Conservation (phyloP, 1,140 invertebrate genomes). For the Pectinophora gossypiella region DNA sequence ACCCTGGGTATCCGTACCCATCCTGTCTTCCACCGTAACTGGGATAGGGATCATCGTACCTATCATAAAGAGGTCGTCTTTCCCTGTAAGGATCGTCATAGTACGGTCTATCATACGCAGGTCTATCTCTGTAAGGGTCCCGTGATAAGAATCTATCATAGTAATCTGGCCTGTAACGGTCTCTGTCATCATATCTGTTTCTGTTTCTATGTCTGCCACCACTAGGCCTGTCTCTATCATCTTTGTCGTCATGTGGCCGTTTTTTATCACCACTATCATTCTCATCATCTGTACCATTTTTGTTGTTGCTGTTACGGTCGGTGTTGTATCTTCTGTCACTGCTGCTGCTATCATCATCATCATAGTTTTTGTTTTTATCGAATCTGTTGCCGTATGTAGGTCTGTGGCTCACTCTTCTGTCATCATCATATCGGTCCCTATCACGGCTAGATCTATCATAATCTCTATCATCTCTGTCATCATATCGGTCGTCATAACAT, state of each 20-base stretch:
- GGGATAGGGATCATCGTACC: slow-evolving; percentile 19
- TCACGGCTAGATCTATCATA: slow-evolving; percentile 13
- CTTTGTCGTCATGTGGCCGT: slow-evolving; percentile 39
- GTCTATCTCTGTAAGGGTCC: slow-evolving; percentile 9
- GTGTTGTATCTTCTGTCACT: slow-evolving; percentile 34
- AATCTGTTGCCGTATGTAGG: slow-evolving; percentile 37
- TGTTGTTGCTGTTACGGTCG: slow-evolving; percentile 34
- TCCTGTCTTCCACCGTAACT: slow-evolving; percentile 28
- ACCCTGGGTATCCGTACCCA: slow-evolving; percentile 52
- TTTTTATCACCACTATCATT: slow-evolving; percentile 38
- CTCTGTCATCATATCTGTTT: slow-evolving; percentile 53
- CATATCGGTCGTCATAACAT: slow-evolving; percentile 46
- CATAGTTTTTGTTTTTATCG: slow-evolving; percentile 40
- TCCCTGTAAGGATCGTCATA: slow-evolving; percentile 48
- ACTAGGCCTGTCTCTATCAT: slow-evolving; percentile 28
- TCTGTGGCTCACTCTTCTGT: slow-evolving; percentile 34
- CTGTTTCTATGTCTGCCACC: slow-evolving; percentile 22
- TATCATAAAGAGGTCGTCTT: slow-evolving; percentile 40
- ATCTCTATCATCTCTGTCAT: slow-evolving; percentile 37
- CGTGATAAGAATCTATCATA: slow-evolving; percentile 21
- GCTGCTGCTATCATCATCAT: slow-evolving; percentile 27
- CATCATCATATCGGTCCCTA: slow-evolving; percentile 32
- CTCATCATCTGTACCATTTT: slow-evolving; percentile 49
- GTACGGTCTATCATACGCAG: slow-evolving; percentile 30
- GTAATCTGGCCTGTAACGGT: slow-evolving; percentile 58